These are phyloP conservation scores for Phyllotis vaccarum DNA, from an alignment of 2,797 vertebrate species.

Conservation along the genomic window DNA sequence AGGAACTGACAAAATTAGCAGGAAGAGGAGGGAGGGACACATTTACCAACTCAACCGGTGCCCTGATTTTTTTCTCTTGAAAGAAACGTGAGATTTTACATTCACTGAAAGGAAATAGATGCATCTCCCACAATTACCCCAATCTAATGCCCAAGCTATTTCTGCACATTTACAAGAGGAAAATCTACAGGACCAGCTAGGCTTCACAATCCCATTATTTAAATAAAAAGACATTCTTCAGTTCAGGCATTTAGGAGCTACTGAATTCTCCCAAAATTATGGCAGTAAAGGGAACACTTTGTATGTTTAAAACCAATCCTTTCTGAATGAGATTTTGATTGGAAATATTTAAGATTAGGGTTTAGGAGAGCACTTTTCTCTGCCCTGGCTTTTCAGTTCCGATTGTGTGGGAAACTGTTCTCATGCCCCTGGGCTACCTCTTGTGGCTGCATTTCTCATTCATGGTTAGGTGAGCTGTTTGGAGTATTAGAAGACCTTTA, in stretches of 20 bases:
- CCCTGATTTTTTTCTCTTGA: background rate
- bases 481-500: conserved; percentile 12
- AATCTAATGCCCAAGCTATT: background rate
- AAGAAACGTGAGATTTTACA: background rate
- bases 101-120: conserved; percentile 26
- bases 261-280: conserved; percentile 48
- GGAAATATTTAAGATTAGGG: conserved; percentile 20
- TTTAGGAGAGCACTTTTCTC: background rate
- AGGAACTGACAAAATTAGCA: background rate
- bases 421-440: background rate
- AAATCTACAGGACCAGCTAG: background rate
- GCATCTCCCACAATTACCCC: background rate
- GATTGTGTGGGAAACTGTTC: background rate
- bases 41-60: background rate
- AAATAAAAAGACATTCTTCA: conserved; percentile 38
- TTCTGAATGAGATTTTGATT: conserved; percentile 54
- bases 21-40: background rate
- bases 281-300: conserved; percentile 38
- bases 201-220: background rate
- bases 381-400: background rate
- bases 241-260: conserved; percentile 15
- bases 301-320: conserved; percentile 28
- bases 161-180: background rate
- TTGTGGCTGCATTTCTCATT: background rate
- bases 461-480: background rate